phyloP scores from a whole-genome alignment of 2,797 vertebrate species.

The Balearica regulorum region DNA sequence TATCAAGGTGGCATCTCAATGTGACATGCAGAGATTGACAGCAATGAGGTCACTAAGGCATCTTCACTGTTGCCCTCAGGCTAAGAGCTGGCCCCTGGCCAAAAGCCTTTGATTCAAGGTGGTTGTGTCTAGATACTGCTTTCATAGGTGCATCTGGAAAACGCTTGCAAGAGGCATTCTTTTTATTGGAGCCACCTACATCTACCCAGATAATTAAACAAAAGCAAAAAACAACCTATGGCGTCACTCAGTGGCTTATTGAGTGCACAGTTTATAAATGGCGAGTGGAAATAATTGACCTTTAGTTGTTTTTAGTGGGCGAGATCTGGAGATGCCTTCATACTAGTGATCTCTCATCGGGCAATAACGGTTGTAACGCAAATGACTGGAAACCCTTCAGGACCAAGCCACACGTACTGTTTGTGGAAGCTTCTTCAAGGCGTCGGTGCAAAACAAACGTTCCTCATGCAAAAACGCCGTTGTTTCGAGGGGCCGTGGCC shows the following conservation, averaged over 20 bases:
- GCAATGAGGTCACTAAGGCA: not conserved
- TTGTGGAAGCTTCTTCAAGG: not conserved
- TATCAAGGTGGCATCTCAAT: not conserved
- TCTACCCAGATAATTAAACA: not conserved
- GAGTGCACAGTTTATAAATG: not conserved
- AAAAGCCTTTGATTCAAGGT: not conserved
- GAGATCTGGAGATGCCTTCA: not conserved
- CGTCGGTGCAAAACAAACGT: fast-evolving
- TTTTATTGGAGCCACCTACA: not conserved
- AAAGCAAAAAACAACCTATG: fast-evolving
- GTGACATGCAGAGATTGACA: slow-evolving; percentile 1
- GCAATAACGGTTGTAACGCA: not conserved
- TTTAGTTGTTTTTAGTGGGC: not conserved
- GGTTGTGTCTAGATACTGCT: not conserved
- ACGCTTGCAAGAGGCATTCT: not conserved
- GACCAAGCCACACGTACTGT: fast-evolving
- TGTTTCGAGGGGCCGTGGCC: fast-evolving
- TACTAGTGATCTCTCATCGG: not conserved
- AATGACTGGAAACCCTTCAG: not conserved
- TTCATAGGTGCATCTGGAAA: not conserved
- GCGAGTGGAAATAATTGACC: not conserved
- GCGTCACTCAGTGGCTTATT: not conserved
- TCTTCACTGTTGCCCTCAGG: not conserved
- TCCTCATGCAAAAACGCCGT: not conserved
- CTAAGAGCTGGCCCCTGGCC: not conserved